Base-by-base conservation (phyloP, 2,888 invertebrate genomes). In the Apocheima hispidaria region DNA sequence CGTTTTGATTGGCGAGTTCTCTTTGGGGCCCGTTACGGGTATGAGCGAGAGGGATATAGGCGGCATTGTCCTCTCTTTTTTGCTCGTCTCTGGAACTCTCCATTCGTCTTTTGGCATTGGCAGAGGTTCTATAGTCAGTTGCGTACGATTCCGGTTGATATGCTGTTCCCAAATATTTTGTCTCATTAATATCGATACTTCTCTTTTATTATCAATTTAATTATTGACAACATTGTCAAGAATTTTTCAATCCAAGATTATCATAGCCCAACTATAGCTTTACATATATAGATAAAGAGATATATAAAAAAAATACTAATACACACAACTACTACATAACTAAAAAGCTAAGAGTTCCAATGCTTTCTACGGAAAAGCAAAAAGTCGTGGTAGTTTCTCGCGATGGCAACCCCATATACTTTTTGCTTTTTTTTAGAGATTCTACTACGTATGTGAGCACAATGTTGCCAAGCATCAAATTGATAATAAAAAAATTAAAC, bases 401-500 rank as follows among this genome's bases (percentile, higher is more conserved):
- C 63, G 57, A 64, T 69, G 63, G 66, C 63, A 74, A 75, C 71
- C 78, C 78, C 77, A 76, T 82, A 82, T 73, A 77, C 83, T 87
- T 88, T 88, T 88, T 83, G 85, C 88, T 87, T 88, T 86, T 77
- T 68, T 70, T 72, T 16, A 70, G 75, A 70, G 71, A 59, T 65
- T 46, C 55, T 55, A 55, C 72, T 76, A 73, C 83, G 83, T 68
- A 79, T 82, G 89, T 91, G 92, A 92, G 91, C 92, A 91, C 92
- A 92, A 92, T 92, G 92, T 92, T 92, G 92, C 92, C 92, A 92
- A 92, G 91, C 92, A 82, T 90, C 92, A 87, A 92, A 92, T 92
- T 92, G 92, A 92, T 92, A 92, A 92, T 91, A 91, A 90, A 87
- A 86, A 75, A 72, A 71, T 75, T 86, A 83, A 86, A 89, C 88